phyloP scores from a whole-genome alignment of 2,888 invertebrate species.

The Bimastos eiseni region DNA sequence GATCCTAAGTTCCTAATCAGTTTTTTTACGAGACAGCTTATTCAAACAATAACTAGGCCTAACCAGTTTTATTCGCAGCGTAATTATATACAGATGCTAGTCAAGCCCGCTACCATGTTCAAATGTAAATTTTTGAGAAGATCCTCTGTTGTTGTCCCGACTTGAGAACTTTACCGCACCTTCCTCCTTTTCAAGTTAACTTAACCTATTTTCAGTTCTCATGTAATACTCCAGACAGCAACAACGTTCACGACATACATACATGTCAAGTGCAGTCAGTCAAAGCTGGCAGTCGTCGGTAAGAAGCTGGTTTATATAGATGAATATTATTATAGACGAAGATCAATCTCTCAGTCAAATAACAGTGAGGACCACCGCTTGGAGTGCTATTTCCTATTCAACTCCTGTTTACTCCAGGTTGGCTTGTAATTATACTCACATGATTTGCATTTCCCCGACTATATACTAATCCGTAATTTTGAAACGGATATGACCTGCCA shows the following conservation, averaged over 20 bases:
- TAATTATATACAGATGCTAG: too few relatives aligned
- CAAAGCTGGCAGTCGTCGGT: background rate
- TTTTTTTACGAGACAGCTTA: too few relatives aligned
- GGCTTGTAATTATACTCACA: background rate
- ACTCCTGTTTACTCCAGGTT: background rate
- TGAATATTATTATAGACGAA: background rate
- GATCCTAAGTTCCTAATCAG: too few relatives aligned
- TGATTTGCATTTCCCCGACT: background rate
- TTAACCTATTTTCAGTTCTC: too few relatives aligned
- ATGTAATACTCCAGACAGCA: background rate
- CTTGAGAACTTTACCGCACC: too few relatives aligned
- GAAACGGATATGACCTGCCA: background rate
- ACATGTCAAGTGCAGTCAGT: background rate
- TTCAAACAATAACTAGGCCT: too few relatives aligned
- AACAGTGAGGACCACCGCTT: too few relatives aligned
- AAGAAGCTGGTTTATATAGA: background rate
- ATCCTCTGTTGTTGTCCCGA: too few relatives aligned
- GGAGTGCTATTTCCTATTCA: background rate
- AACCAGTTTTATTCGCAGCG: too few relatives aligned
- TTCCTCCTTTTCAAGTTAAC: background rate
- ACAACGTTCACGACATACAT: background rate
- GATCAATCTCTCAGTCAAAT: background rate
- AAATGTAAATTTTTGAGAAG: too few relatives aligned
- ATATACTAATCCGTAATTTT: background rate
- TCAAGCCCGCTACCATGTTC: too few relatives aligned